Conservation (phyloP, 2,888 invertebrate genomes). For the Chymomyza procnemis region DNA sequence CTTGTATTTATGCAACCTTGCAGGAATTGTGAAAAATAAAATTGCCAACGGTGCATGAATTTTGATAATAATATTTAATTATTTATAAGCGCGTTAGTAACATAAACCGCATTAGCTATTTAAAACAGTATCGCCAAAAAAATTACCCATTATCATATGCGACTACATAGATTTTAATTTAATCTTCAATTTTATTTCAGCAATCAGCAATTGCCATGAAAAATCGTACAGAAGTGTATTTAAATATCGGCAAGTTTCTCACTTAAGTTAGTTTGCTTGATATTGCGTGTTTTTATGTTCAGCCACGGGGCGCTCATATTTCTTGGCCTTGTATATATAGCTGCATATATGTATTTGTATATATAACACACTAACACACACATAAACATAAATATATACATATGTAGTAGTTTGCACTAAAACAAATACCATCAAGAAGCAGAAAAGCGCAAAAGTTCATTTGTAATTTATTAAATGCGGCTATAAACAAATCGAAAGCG, state of each 20-base stretch:
- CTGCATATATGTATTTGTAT: too few species aligned
- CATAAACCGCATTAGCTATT: too few species aligned
- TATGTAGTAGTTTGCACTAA: background rate
- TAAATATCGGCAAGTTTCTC: background rate
- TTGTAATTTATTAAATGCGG: conserved; percentile 61
- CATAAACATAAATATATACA: conserved; percentile 25
- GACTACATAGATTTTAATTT: too few species aligned
- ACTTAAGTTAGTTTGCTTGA: background rate
- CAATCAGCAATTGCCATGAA: too few species aligned
- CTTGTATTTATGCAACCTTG: too few species aligned
- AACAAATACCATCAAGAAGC: conserved; percentile 32
- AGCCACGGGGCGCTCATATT: conserved; percentile 59
- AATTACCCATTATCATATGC: too few species aligned
- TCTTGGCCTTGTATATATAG: conserved; percentile 46
- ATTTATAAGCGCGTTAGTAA: too few species aligned
- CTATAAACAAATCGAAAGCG: conserved; percentile 66
- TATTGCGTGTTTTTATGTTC: conserved; percentile 3
- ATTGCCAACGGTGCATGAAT: too few species aligned
- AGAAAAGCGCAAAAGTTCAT: conserved; percentile 39
- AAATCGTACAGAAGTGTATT: background rate
- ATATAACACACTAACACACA: conserved; percentile 37
- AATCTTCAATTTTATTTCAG: too few species aligned
- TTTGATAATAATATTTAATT: too few species aligned
- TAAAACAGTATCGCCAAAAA: too few species aligned
- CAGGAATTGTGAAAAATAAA: too few species aligned